Conservation (phyloP, 2,113 vertebrate genomes). For the Equus quagga region DNA sequence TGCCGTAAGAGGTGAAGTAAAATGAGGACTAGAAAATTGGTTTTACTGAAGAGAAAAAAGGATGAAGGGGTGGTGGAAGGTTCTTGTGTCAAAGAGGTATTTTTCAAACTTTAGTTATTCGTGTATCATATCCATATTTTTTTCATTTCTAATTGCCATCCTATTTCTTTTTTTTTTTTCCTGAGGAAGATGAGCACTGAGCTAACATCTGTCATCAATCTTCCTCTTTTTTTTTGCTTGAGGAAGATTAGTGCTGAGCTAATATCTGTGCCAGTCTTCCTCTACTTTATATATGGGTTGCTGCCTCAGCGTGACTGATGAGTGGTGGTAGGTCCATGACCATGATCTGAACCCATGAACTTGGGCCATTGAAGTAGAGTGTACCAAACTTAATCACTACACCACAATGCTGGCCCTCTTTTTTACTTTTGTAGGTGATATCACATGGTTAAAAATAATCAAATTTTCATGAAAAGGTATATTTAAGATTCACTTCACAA, state of each 20-base stretch:
- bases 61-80: neutral
- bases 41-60: neutral
- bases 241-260: too few species aligned
- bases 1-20: neutral
- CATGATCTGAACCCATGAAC: too few species aligned
- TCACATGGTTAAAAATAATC: constrained; percentile 30
- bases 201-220: too few species aligned
- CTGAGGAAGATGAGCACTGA: too few species aligned
- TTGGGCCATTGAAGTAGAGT: too few species aligned
- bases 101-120: neutral
- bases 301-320: too few species aligned
- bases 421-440: constrained; percentile 4
- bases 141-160: neutral
- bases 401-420: neutral
- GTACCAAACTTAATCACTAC: too few species aligned
- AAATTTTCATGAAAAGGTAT: neutral
- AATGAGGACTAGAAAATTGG: neutral
- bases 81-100: neutral
- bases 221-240: too few species aligned
- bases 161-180: neutral
- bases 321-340: too few species aligned
- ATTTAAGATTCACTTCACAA: neutral
- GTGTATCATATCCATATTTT: neutral
- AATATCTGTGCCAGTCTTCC: too few species aligned
- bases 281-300: too few species aligned